Evolutionary conservation across 1,140 invertebrate species (phyloP).

Genomic region (Anastrepha obliqua): DNA sequence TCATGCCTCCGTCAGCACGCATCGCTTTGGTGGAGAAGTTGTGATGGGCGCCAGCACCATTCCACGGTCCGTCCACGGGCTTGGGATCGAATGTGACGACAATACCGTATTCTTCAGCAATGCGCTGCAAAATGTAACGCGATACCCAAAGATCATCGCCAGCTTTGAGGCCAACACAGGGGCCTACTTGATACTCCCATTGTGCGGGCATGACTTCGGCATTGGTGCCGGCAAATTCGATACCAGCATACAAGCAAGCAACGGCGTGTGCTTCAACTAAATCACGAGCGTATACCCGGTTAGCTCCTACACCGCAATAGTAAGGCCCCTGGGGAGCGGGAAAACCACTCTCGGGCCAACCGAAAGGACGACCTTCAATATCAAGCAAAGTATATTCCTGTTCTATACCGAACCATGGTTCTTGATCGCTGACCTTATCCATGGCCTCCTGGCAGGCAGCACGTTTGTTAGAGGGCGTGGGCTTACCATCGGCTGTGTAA

Average conservation of each 20-base stretch:
- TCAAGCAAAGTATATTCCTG: constrained; percentile 95
- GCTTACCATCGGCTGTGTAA: constrained; percentile 79
- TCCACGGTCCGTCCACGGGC: constrained; percentile 90
- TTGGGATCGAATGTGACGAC: constrained; percentile 90
- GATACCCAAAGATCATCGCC: constrained; percentile 94
- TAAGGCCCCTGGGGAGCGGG: constrained; percentile 94
- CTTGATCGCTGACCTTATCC: constrained; percentile 74
- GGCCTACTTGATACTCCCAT: constrained; percentile 79
- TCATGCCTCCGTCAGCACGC: constrained; percentile 85
- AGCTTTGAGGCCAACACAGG: constrained; percentile 86
- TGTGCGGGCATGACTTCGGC: constrained; percentile 96
- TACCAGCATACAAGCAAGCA: constrained; percentile 90
- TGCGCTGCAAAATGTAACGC: constrained; percentile 82
- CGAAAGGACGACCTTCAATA: constrained; percentile 90
- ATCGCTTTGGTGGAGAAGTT: constrained; percentile 91
- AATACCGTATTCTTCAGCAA: constrained; percentile 93
- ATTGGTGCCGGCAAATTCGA: constrained; percentile 92
- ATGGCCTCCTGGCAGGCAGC: constrained; percentile 66
- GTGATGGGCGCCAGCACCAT: constrained; percentile 88
- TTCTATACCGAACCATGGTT: constrained; percentile 95
- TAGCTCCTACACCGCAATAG: constrained; percentile 95
- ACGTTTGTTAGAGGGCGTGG: constrained; percentile 75
- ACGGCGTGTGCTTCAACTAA: constrained; percentile 91
- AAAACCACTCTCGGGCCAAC: constrained; percentile 95
- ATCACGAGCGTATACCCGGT: constrained; percentile 94